These are phyloP conservation scores for Torymus aiolomorphi DNA, from an alignment of 2,888 invertebrate genomes.

Conservation along the genomic window DNA sequence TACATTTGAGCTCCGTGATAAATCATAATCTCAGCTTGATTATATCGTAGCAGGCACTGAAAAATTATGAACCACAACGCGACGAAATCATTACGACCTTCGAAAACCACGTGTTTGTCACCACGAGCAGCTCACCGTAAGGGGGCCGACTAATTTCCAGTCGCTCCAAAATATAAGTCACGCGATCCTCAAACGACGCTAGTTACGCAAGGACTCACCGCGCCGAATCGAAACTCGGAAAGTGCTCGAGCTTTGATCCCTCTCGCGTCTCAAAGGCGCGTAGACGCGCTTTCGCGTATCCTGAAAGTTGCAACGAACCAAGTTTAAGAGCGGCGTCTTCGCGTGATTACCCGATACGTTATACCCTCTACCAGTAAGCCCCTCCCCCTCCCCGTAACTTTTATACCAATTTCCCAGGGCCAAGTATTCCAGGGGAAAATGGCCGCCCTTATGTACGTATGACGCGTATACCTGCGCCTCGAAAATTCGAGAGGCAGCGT, in stretches of 20 bases:
- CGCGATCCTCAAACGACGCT: slow-evolving; percentile 35
- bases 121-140: not conserved
- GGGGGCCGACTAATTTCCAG: slow-evolving; percentile 33
- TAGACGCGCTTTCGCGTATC: not conserved
- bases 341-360: slow-evolving; percentile 50
- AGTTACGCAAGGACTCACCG: slow-evolving; percentile 22
- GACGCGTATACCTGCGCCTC: not conserved
- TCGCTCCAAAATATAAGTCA: slow-evolving; percentile 32
- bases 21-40: no score
- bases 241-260: slow-evolving; percentile 44
- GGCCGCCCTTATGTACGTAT: not conserved
- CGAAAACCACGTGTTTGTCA: no score
- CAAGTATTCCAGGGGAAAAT: slow-evolving; percentile 61
- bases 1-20: no score
- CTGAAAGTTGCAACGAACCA: slow-evolving; percentile 41
- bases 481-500: not conserved
- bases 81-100: no score
- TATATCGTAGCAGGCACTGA: no score
- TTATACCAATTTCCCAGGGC: slow-evolving; percentile 62
- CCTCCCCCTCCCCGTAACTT: slow-evolving; percentile 56
- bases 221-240: slow-evolving; percentile 30
- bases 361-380: not conserved
- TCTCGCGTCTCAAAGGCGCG: not conserved
- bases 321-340: slow-evolving; percentile 31
- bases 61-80: no score